Percentiles rank a stretch among this genome's conserved stretches.
Evolutionary conservation across 1,140 invertebrate species (phyloP).

Genomic region (Brachionus angularis): DNA sequence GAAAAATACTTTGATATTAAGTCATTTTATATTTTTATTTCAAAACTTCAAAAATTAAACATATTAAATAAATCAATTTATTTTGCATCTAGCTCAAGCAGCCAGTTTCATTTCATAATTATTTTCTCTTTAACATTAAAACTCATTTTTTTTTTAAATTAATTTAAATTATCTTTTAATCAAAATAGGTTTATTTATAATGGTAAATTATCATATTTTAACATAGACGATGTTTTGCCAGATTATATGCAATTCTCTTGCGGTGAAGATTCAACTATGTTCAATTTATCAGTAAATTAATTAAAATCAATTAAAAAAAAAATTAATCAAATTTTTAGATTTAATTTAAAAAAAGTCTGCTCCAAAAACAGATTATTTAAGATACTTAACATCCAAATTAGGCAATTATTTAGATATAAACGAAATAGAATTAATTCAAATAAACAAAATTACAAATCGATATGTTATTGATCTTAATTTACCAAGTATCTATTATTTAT

Average conservation of each 20-base stretch:
- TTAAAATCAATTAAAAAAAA: background rate
- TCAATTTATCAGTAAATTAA: slow-evolving; percentile 9
- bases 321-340: background rate
- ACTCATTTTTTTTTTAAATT: too few species aligned
- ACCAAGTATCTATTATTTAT: slow-evolving; percentile 23
- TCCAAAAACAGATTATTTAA: slow-evolving; percentile 29
- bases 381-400: slow-evolving; percentile 40
- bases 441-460: slow-evolving; percentile 9
- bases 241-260: slow-evolving; percentile 16
- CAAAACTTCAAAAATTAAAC: too few species aligned
- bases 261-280: slow-evolving; percentile 23
- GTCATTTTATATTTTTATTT: too few species aligned
- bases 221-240: slow-evolving; percentile 29
- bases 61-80: too few species aligned
- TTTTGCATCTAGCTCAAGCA: too few species aligned
- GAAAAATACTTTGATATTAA: too few species aligned
- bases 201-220: slow-evolving; percentile 39
- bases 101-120: too few species aligned
- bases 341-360: slow-evolving; percentile 3
- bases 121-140: too few species aligned
- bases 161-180: too few species aligned
- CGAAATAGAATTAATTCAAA: slow-evolving; percentile 32
- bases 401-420: slow-evolving; percentile 32
- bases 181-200: slow-evolving; percentile 20
- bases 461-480: slow-evolving; percentile 35